These are phyloP conservation scores for Portevinia maculata DNA, from an alignment of 2,888 invertebrate species.

Conservation along the genomic window DNA sequence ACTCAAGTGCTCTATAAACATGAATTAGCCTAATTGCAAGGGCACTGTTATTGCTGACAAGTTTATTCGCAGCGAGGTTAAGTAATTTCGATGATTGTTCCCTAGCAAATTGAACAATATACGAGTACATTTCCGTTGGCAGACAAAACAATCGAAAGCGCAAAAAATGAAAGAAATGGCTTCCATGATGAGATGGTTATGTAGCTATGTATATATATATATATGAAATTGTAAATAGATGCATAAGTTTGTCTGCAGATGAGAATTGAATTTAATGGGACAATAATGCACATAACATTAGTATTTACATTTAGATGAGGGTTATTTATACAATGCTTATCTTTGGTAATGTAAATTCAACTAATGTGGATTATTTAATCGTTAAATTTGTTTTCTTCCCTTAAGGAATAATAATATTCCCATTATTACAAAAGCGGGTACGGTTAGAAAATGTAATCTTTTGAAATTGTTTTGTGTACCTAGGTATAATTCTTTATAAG, in stretches of 20 bases:
- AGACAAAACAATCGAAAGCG: constrained; percentile 54
- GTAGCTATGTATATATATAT: too few species aligned
- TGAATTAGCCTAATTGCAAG: constrained; percentile 70
- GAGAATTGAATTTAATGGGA: constrained; percentile 51
- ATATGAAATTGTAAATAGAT: constrained; percentile 39
- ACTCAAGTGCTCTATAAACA: constrained; percentile 35
- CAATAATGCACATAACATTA: constrained; percentile 40
- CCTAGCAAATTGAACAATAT: constrained; percentile 64
- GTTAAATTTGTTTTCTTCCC: constrained; percentile 38
- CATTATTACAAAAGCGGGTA: background rate
- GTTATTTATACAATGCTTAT: constrained; percentile 46
- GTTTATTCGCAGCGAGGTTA: constrained; percentile 46
- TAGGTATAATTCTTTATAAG: too few species aligned
- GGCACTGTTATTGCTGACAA: constrained; percentile 64
- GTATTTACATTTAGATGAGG: constrained; percentile 29
- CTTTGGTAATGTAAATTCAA: constrained; percentile 56
- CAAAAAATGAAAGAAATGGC: constrained; percentile 21
- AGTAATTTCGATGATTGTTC: constrained; percentile 65
- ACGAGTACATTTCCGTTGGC: constrained; percentile 59
- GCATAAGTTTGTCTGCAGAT: constrained; percentile 40
- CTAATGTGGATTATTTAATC: constrained; percentile 55
- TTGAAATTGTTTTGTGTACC: too few species aligned
- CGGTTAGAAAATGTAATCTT: background rate
- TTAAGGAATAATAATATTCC: background rate
- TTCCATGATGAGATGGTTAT: constrained; percentile 59